Evolutionary conservation across 2,888 invertebrate species (phyloP), one percentile per base, ranked within the genome.

Genomic region (Polylopha cassiicola): DNA sequence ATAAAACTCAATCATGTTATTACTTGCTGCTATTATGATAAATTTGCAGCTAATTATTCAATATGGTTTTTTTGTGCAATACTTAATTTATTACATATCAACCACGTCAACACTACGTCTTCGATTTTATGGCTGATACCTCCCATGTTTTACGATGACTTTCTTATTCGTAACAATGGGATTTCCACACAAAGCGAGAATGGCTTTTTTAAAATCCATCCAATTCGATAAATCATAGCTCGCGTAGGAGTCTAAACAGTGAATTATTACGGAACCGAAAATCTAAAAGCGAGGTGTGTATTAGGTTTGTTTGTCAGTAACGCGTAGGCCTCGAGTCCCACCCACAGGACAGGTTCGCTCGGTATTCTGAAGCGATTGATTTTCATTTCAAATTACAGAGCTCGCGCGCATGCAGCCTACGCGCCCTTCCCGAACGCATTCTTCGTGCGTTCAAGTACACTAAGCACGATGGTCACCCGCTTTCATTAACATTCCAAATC

Each of bases 341-440:
- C 81, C 80, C 71, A 82, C 80, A 58, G 60, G 70, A 75, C 78
- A 64, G 73, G 78, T 80, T 77, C 59, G 59, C 64, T 65, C 63
- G 54, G 55, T 65, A 68, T 62, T 64, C 68, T 73, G 72, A 73
- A 73, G 70, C 66, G 68, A 72, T 74, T 65, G 73, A 77, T 80
- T 80, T 81, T 79, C 74, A 76, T 79, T 79, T 76, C 71, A 78
- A 79, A 76, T 77, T 76, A 73, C 65, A 70, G 62, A 61, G 58
- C 69, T 57, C 58, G 57, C 51, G 55, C 57, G 56, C 59, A 56
- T 54, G 55, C 59, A 55, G 42, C 78, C 78, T 64, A 79, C 77
- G 64, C 73, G 47, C 66, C 63, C 62, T 67, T 66, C 57, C 58
- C 54, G 58, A 65, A 65, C 53, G 62, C 69, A 69, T 75, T 74